These are phyloP conservation scores for Melipona beecheii DNA, from an alignment of 2,888 invertebrate species.

Conservation along the genomic window DNA sequence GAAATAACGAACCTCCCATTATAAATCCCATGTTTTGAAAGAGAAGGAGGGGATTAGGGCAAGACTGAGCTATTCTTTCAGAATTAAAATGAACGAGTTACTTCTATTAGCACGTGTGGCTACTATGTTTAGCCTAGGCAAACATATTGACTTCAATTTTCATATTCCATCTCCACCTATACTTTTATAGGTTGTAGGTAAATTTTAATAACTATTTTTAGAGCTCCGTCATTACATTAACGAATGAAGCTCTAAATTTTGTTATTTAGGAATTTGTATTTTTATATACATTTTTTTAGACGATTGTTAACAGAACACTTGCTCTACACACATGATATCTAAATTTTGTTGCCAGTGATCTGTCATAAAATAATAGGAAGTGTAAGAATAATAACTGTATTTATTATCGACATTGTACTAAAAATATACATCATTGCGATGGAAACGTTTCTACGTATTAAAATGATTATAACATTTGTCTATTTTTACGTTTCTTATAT, in stretches of 20 bases:
- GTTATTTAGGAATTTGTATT: slow-evolving; percentile 77
- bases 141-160: slow-evolving; percentile 51
- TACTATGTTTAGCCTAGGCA: slow-evolving; percentile 48
- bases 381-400: slow-evolving; percentile 71
- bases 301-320: slow-evolving; percentile 64
- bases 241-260: slow-evolving; percentile 68
- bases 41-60: slow-evolving; percentile 77
- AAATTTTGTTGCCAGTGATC: slow-evolving; percentile 76
- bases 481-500: slow-evolving; percentile 56
- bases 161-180: slow-evolving; percentile 44
- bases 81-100: slow-evolving; percentile 72
- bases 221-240: slow-evolving; percentile 76
- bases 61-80: slow-evolving; percentile 79
- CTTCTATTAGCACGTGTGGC: slow-evolving; percentile 68
- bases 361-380: slow-evolving; percentile 66
- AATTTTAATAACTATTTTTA: slow-evolving; percentile 71
- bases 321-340: slow-evolving; percentile 45
- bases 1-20: slow-evolving; percentile 79
- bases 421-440: slow-evolving; percentile 65
- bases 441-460: slow-evolving; percentile 47
- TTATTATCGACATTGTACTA: slow-evolving; percentile 70
- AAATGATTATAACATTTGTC: slow-evolving; percentile 55
- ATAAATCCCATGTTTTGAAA: slow-evolving; percentile 64
- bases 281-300: slow-evolving; percentile 71
- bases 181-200: slow-evolving; percentile 52